Base-by-base conservation (phyloP, 1,140 invertebrate species). In the Lordiphosa clarofinis region DNA sequence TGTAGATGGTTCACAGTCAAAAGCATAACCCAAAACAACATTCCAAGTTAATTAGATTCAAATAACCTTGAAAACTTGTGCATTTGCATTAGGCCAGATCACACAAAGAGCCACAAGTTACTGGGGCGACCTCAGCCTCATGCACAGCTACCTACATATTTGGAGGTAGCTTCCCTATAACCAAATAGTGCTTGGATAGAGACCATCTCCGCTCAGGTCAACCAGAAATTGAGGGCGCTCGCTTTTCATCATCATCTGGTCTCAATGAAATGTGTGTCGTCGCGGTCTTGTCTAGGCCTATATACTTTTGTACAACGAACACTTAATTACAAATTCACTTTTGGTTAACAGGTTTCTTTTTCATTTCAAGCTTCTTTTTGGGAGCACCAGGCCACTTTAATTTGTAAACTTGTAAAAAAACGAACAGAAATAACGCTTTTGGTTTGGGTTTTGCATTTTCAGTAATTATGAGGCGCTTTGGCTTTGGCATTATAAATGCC, bases 71-170 rank as follows among this genome's bases (percentile, higher is more conserved):
- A 81, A 82, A 63, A 55, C 52, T 63, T 79, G 71, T 71, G 64
- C 60, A 79, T 79, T 71, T 74, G 76, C 76, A 79, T 78, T 73
- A 74, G 43, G 66, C 55, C 76, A 59, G 76, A 74, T 75, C 71
- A 71, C 72, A 75, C 43, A 46, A 46, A 46, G 28, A 31, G 43
- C 19, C 11, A 53, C 52, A 46, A 69, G 66, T 61, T 73, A 76
- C 66, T 67, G 57, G 61, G 66, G 55, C 65, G 65, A 69, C 64
- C 64, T 68, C 64, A 68, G 64, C 64, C 63, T 65, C 64, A 35
- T 38, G 28, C 53, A 31, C 3, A 19, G 0, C 2, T 46, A 7
- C 43, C 21, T 31, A 37, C 33, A 49, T 33, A 49, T 9, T 31
- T 2, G 6, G 28, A 31, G 28, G 28, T 31, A 65, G 61, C 61